These are phyloP conservation scores for Ariopsis seemanni DNA, from an alignment of 2,113 vertebrate genomes.

Conservation along the genomic window DNA sequence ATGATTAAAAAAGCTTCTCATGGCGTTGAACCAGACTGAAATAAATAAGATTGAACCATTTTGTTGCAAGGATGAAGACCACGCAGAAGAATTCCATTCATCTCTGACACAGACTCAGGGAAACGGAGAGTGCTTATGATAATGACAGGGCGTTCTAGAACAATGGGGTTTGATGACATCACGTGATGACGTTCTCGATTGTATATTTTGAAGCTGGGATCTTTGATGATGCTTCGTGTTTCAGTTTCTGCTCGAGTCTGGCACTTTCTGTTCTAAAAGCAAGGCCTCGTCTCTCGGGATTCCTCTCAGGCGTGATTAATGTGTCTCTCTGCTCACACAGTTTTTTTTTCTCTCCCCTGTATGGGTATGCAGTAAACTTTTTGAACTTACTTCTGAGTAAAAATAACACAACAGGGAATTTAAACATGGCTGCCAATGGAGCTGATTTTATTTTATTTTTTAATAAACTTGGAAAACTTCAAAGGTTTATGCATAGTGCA, in stretches of 20 bases:
- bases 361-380: neutral
- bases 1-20: slow-evolving; percentile 9
- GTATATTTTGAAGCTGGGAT: neutral
- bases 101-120: neutral
- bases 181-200: neutral
- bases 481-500: too few relatives aligned
- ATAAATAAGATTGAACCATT: slow-evolving; percentile 9
- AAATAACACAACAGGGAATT: neutral
- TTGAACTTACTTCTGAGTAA: neutral
- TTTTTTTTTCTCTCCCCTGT: neutral
- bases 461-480: neutral
- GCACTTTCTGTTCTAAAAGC: slow-evolving; percentile 21
- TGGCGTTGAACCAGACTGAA: neutral
- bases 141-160: neutral
- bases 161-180: neutral
- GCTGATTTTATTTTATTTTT: neutral
- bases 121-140: neutral
- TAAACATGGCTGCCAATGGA: neutral
- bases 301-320: slow-evolving; percentile 37
- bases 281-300: slow-evolving; percentile 13
- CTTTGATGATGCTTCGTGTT: neutral
- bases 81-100: neutral
- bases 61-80: neutral
- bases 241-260: slow-evolving; percentile 11
- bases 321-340: slow-evolving; percentile 9